Percentiles rank a stretch among this genome's conserved stretches.
phyloP scores from a whole-genome alignment of 2,888 invertebrate genomes.

The Epsilonema sp. region DNA sequence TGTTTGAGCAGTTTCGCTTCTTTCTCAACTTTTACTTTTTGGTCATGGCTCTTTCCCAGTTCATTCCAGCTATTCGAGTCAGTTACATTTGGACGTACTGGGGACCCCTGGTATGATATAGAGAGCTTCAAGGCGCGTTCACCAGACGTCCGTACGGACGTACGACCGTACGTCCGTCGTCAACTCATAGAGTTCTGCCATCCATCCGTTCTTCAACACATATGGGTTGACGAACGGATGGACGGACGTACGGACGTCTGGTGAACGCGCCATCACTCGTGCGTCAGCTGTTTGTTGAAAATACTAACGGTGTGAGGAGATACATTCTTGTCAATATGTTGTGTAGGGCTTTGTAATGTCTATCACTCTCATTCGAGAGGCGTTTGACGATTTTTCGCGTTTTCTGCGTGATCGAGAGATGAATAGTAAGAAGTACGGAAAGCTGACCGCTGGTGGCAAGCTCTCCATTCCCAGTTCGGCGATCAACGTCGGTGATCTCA shows the following conservation, averaged over 20 bases:
- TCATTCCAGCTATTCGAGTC: conserved; percentile 83
- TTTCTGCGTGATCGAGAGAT: conserved; percentile 84
- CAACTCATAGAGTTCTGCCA: too few relatives aligned
- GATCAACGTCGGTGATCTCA: conserved; percentile 53
- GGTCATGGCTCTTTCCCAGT: conserved; percentile 91
- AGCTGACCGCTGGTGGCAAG: conserved; percentile 44
- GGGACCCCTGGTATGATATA: conserved; percentile 64
- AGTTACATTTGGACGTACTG: conserved; percentile 97
- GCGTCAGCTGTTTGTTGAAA: too few relatives aligned
- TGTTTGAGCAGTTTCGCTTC: conserved; percentile 96
- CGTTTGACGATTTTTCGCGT: conserved; percentile 79
- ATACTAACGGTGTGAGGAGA: too few relatives aligned
- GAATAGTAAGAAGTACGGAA: conserved; percentile 74
- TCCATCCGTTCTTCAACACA: too few relatives aligned
- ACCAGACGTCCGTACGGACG: too few relatives aligned
- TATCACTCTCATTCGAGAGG: conserved; percentile 87
- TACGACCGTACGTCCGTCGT: too few relatives aligned
- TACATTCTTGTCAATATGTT: conserved; percentile 1
- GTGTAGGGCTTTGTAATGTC: conserved; percentile 66
- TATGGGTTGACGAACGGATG: too few relatives aligned
- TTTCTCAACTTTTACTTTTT: conserved; percentile 95
- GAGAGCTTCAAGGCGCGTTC: too few relatives aligned
- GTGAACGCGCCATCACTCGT: too few relatives aligned
- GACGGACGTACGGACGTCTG: too few relatives aligned
- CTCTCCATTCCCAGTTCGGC: conserved; percentile 52